Conservation (phyloP, 2,888 invertebrate species). For the Eupithecia subfuscata region DNA sequence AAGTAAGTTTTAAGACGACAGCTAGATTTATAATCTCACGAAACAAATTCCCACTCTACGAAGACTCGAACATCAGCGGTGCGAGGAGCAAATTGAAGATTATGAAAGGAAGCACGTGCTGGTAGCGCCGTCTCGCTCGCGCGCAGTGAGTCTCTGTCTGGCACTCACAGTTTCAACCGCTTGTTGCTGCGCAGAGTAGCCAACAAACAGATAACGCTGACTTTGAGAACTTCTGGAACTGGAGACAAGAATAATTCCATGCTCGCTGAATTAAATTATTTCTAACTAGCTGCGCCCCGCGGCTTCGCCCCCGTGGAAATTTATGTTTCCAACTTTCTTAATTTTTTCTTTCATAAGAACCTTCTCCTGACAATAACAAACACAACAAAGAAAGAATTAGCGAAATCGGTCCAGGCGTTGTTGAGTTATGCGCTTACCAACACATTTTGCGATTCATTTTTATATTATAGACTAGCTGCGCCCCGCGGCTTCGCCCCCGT, state of each 20-base stretch:
- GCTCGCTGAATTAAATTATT: background rate
- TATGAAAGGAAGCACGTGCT: slow-evolving; percentile 81
- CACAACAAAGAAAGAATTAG: no score
- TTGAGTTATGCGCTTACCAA: no score
- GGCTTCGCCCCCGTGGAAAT: no score
- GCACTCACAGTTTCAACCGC: slow-evolving; percentile 34
- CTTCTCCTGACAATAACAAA: no score
- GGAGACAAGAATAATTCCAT: no score
- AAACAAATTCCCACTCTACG: slow-evolving; percentile 76
- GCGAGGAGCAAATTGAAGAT: slow-evolving; percentile 74
- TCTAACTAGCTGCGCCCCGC: background rate
- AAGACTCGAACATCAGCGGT: slow-evolving; percentile 73
- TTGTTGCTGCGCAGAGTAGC: slow-evolving; percentile 44
- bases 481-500: no score
- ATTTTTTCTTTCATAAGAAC: no score
- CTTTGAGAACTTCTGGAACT: no score
- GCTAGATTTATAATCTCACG: slow-evolving; percentile 55
- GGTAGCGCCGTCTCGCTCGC: slow-evolving; percentile 58
- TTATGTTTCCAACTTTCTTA: no score
- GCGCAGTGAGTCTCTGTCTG: slow-evolving; percentile 52
- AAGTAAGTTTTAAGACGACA: slow-evolving; percentile 50
- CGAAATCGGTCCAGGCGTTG: no score
- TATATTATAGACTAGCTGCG: no score
- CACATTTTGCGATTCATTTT: no score
- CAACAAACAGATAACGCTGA: background rate